Percentiles rank a stretch among this genome's conserved stretches.
Evolutionary conservation across 1,140 invertebrate genomes (phyloP).

Genomic region (Pachyrhynchus sulphureomaculatus): DNA sequence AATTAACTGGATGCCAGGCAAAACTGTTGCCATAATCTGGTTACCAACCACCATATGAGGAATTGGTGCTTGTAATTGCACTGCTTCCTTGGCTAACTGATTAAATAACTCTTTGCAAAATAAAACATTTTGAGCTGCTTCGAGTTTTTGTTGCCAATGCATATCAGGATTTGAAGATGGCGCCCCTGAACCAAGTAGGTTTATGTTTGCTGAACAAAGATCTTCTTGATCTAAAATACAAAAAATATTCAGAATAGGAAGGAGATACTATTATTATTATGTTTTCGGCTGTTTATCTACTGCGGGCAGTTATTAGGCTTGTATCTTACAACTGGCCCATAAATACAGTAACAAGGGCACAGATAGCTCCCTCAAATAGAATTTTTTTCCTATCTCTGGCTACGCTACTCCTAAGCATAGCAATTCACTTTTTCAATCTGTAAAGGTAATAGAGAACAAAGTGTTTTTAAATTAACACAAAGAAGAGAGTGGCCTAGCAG

Average conservation of each 20-base stretch:
- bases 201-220: constrained; percentile 76
- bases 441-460: no score
- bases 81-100: constrained; percentile 91
- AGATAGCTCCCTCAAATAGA: no score
- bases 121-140: constrained; percentile 94
- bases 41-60: constrained; percentile 96
- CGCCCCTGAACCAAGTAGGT: constrained; percentile 61
- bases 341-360: no score
- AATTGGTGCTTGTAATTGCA: constrained; percentile 87
- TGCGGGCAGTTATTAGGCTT: no score
- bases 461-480: no score
- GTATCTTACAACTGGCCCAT: no score
- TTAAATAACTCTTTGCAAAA: constrained; percentile 98
- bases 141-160: constrained; percentile 93
- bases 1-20: constrained; percentile 88
- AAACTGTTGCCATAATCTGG: constrained; percentile 93
- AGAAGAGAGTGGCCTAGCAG: no score
- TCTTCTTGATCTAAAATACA: constrained; percentile 73
- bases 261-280: neutral
- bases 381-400: no score
- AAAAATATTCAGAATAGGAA: neutral
- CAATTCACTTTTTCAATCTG: no score
- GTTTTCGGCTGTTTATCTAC: no score
- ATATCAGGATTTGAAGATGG: constrained; percentile 72
- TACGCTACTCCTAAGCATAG: no score